Conservation (phyloP, 2,797 vertebrate species). For the Pteropus rufus region DNA sequence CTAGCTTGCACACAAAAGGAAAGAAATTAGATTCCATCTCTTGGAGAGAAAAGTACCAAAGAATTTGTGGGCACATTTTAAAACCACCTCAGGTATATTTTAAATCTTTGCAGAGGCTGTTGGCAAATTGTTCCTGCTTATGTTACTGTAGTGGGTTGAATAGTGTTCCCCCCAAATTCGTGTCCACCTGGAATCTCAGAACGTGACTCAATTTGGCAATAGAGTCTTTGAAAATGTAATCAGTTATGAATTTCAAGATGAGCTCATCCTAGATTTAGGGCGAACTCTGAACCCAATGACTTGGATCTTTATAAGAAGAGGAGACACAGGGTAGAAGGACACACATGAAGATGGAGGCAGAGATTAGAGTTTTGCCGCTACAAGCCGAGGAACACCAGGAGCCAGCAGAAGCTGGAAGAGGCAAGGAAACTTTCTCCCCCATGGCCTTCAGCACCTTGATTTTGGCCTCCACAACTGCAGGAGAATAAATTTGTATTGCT, state of each 20-base stretch:
- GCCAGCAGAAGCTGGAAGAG: background rate
- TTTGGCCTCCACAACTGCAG: background rate
- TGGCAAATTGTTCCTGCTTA: background rate
- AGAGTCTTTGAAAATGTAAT: background rate
- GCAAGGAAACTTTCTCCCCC: background rate
- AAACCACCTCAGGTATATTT: background rate
- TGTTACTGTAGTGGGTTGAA: background rate
- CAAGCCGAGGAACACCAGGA: background rate
- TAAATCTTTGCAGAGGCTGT: background rate
- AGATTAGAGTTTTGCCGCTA: background rate
- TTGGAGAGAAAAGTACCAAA: background rate
- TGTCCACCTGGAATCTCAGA: background rate
- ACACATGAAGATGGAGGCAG: background rate
- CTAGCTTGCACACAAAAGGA: background rate
- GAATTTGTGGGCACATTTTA: background rate
- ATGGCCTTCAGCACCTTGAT: background rate
- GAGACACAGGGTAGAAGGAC: background rate
- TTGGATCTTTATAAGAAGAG: background rate
- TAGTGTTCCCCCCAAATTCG: background rate
- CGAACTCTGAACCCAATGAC: background rate
- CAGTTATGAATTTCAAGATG: background rate
- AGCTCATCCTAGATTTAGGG: background rate
- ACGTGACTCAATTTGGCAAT: slow-evolving; percentile 3
- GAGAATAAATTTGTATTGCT: background rate
- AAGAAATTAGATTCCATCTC: background rate